Conservation (phyloP, 2,888 invertebrate species). For the Neoascia interrupta region DNA sequence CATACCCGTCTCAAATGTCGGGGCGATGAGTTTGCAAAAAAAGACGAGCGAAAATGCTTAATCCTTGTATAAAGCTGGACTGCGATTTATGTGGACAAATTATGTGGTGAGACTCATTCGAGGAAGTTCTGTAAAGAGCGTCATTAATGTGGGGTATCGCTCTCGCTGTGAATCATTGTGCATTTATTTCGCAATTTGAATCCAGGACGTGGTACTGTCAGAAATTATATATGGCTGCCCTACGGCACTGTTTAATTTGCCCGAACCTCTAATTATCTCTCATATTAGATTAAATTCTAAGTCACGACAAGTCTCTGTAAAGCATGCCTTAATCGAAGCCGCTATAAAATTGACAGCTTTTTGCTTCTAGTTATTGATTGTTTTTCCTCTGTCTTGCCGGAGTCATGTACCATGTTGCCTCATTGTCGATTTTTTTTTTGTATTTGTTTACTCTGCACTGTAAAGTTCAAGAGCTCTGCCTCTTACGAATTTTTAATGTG, state of each 20-base stretch:
- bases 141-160: conserved; percentile 42
- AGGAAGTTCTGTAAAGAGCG: conserved; percentile 46
- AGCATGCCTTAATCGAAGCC: conserved; percentile 61
- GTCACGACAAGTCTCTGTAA: conserved; percentile 52
- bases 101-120: conserved; percentile 57
- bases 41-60: background rate
- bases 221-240: conserved; percentile 19
- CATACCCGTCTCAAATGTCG: conserved; percentile 39
- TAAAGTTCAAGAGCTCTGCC: conserved; percentile 55
- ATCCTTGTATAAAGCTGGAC: conserved; percentile 9
- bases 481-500: conserved; percentile 6
- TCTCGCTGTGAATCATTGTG: conserved; percentile 37
- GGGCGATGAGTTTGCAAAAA: conserved; percentile 43
- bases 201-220: background rate
- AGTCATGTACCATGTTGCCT: conserved; percentile 25
- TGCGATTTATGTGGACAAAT: conserved; percentile 66
- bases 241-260: conserved; percentile 38
- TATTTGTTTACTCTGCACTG: conserved; percentile 56
- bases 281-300: conserved; percentile 64
- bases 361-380: conserved; percentile 64
- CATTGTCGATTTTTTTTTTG: conserved; percentile 50
- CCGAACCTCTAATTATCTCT: conserved; percentile 55
- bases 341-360: conserved; percentile 65
- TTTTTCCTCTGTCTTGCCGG: background rate
- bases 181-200: conserved; percentile 8